A percentile compares a stretch with the other conserved stretches of the same genome.
Conservation (phyloP, 2,888 invertebrate species). For the Clostera curtula region DNA sequence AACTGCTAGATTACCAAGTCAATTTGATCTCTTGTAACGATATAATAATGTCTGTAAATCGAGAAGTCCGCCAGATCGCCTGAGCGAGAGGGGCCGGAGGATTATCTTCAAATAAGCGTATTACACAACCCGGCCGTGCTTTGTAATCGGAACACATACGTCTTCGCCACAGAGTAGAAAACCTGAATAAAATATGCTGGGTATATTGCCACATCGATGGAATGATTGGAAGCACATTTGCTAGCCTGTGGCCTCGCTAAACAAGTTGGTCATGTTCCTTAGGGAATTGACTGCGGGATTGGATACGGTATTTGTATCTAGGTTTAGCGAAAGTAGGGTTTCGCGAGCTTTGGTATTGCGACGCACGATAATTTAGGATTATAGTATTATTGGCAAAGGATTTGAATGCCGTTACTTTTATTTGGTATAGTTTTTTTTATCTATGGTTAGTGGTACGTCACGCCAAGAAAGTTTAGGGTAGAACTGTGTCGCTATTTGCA, state of each 20-base stretch:
- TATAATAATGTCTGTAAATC: conserved; percentile 19
- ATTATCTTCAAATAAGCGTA: conserved; percentile 66
- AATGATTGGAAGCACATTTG: conserved; percentile 2
- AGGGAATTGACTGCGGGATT: conserved; percentile 32
- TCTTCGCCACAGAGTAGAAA: conserved; percentile 28
- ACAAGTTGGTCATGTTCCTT: conserved; percentile 22
- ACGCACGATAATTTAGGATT: conserved; percentile 38
- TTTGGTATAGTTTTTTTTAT: no score
- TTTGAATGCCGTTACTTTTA: background rate
- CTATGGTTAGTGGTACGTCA: no score
- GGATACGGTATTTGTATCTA: conserved; percentile 44
- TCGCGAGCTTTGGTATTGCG: conserved; percentile 35
- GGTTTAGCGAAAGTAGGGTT: conserved; percentile 46
- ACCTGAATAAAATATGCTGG: conserved; percentile 1
- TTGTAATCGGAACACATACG: conserved; percentile 55
- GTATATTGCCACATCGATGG: conserved; percentile 10
- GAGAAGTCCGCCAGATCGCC: conserved; percentile 31
- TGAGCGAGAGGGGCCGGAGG: conserved; percentile 33
- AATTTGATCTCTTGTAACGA: no score
- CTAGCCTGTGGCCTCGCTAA: conserved; percentile 19
- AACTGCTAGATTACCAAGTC: no score
- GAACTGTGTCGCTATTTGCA: no score
- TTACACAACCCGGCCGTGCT: conserved; percentile 47
- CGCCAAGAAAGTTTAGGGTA: no score
- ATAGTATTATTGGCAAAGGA: conserved; percentile 7